Conservation (phyloP, 2,888 invertebrate genomes). For the Drosophila sordidula region DNA sequence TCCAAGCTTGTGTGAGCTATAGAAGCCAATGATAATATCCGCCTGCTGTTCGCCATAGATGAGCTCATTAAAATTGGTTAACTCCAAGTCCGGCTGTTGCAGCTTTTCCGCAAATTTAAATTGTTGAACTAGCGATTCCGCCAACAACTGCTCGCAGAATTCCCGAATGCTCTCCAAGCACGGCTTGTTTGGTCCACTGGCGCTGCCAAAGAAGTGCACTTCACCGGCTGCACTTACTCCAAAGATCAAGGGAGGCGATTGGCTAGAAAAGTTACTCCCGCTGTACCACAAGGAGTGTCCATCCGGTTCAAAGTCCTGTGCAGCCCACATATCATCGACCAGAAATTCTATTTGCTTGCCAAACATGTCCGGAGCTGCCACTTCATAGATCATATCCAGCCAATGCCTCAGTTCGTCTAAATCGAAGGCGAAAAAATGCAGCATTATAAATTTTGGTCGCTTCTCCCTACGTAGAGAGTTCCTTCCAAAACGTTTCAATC, state of each 20-base stretch:
- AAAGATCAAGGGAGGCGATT: constrained; percentile 37
- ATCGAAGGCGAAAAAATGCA: constrained; percentile 45
- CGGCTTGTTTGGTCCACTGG: constrained; percentile 4
- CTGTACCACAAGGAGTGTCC: constrained; percentile 3
- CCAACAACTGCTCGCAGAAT: constrained; percentile 48
- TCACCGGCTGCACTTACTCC: constrained; percentile 17
- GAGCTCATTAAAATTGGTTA: constrained; percentile 48
- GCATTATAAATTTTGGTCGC: constrained; percentile 27
- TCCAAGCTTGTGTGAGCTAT: constrained; percentile 18
- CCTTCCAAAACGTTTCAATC: constrained; percentile 8
- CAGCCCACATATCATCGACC: constrained; percentile 38
- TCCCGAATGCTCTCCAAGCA: constrained; percentile 17
- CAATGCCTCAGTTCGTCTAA: constrained; percentile 18
- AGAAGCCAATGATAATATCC: constrained; percentile 47
- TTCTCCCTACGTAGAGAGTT: not conserved
- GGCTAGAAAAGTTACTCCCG: constrained; percentile 11
- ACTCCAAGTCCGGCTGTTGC: constrained; percentile 35
- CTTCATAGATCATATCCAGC: constrained; percentile 35
- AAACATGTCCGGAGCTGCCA: constrained; percentile 22
- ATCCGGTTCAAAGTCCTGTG: constrained; percentile 21
- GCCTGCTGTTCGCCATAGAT: constrained; percentile 30
- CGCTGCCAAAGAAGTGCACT: constrained; percentile 42
- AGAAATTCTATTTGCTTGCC: constrained; percentile 15
- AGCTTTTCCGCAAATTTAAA: constrained; percentile 5
- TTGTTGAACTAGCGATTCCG: not conserved